Evolutionary conservation across 2,113 vertebrate genomes (phyloP).

Genomic region (Grammomys dolichurus): DNA sequence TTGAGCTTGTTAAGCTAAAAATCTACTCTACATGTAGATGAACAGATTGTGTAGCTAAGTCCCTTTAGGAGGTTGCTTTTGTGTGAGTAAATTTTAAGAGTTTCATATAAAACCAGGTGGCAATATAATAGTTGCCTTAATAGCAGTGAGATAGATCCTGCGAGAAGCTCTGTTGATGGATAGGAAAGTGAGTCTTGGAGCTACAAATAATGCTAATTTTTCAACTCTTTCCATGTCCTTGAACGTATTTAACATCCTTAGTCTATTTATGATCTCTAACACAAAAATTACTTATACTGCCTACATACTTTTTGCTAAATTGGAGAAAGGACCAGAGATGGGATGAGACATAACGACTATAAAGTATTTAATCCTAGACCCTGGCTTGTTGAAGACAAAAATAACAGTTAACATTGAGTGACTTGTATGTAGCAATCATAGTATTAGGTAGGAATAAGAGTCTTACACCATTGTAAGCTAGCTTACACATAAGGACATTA

Average conservation of each 20-base stretch:
- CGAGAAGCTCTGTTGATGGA: too few species aligned
- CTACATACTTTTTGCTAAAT: not conserved
- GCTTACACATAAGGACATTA: not conserved
- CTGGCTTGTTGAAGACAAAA: not conserved
- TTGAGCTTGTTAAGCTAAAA: not conserved
- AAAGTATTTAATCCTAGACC: not conserved
- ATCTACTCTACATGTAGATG: not conserved
- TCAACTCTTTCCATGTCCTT: not conserved
- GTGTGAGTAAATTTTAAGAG: not conserved
- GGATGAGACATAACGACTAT: not conserved
- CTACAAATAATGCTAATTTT: not conserved
- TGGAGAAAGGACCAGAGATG: not conserved
- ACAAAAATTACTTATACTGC: not conserved
- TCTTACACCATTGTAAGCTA: not conserved
- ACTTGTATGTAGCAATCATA: not conserved
- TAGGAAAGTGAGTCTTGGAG: not conserved
- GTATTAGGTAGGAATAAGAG: not conserved
- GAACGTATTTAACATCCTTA: not conserved
- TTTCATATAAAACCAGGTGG: not conserved
- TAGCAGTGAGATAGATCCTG: not conserved
- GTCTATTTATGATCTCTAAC: conserved; percentile 20
- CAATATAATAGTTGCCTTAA: not conserved
- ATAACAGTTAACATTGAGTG: not conserved
- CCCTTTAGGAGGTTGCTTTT: not conserved
- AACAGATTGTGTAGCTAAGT: not conserved